These are phyloP conservation scores for Lycophotia porphyrea DNA, from an alignment of 2,888 invertebrate genomes.

Conservation along the genomic window DNA sequence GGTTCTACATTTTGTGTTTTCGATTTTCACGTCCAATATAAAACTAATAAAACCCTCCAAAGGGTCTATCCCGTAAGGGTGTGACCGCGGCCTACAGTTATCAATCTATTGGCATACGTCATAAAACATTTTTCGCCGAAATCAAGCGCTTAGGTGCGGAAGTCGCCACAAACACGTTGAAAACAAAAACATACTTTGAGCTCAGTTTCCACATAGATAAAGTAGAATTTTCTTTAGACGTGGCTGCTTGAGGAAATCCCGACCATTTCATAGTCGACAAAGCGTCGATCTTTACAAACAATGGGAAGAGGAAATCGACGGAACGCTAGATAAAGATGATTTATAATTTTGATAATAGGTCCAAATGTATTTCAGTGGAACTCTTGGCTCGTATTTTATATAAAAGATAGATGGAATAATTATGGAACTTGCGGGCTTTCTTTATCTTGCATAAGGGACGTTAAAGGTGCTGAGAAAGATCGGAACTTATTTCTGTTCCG, in stretches of 20 bases:
- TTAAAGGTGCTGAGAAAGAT: background rate
- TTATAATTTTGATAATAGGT: conserved; percentile 76
- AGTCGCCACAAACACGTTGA: conserved; percentile 24
- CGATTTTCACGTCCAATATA: conserved; percentile 2
- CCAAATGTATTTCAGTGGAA: conserved; percentile 66
- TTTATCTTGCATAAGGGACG: conserved; percentile 15
- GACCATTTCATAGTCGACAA: conserved; percentile 66
- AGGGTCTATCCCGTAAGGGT: background rate
- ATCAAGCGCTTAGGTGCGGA: conserved; percentile 22
- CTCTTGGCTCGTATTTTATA: conserved; percentile 58
- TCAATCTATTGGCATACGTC: conserved; percentile 52
- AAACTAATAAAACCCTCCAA: conserved; percentile 25
- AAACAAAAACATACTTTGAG: conserved; percentile 2
- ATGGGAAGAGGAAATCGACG: conserved; percentile 67
- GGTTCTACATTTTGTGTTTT: background rate
- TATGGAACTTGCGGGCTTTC: conserved; percentile 12
- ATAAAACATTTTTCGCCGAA: conserved; percentile 45
- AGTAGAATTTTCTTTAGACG: conserved; percentile 15
- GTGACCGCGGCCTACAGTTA: conserved; percentile 22
- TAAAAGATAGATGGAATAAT: conserved; percentile 31
- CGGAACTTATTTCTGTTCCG: background rate
- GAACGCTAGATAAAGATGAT: conserved; percentile 79
- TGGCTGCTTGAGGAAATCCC: conserved; percentile 43
- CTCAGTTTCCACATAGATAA: background rate
- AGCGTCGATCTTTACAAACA: conserved; percentile 66